Base-by-base conservation (phyloP, 2,797 vertebrate species). In the Dipus sagitta region DNA sequence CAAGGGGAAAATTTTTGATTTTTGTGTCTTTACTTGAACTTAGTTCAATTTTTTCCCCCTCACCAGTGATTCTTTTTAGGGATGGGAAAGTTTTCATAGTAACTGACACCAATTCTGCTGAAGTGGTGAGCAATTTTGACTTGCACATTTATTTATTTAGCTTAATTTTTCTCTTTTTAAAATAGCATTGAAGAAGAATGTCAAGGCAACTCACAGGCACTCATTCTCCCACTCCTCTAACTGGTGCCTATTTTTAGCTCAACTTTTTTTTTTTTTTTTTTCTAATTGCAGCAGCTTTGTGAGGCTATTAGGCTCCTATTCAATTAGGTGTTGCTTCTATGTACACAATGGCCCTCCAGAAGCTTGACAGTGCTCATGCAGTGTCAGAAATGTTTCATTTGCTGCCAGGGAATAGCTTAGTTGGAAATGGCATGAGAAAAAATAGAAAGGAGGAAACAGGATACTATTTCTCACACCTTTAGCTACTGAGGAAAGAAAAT, bases 281-380 rank as follows among this genome's bases (percentile, higher is more conserved):
- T 83, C 54, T 77, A 96, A 97, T 92, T 96, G 92, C 88, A 96
- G 67, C 77, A 92, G 94, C 90, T 96, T 95, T 96, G 88, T 85
- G 90, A 95, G 92, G 88, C 96, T 95, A 95, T 96, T 96, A 97
- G 97, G 93, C 92, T 95, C 96, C 96, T 97, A 91, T 96, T 97
- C 97, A 97, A 97, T 97, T 97, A 97, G 88, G 77, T 92, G 84
- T 90, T 95, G 90, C 95, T 97, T 93, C 95, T 95, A 81, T 88
- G 78, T 96, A 94, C 75, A 96, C 96, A 97, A 87, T 96, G 90
- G 93, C 88, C 86, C 86, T 81, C 83, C 86, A 67, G 96, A 94
- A 97, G 96, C 88, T 96, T 90, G 93, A 84, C 94, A 96, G 88
- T 81, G 76, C 54, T 93, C 95, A 77, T 58, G 79, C 93, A 72